Percentiles rank a stretch among this genome's conserved stretches.
Evolutionary conservation across 2,113 vertebrate species (phyloP).

Genomic region (Syngnathoides biaculeatus): DNA sequence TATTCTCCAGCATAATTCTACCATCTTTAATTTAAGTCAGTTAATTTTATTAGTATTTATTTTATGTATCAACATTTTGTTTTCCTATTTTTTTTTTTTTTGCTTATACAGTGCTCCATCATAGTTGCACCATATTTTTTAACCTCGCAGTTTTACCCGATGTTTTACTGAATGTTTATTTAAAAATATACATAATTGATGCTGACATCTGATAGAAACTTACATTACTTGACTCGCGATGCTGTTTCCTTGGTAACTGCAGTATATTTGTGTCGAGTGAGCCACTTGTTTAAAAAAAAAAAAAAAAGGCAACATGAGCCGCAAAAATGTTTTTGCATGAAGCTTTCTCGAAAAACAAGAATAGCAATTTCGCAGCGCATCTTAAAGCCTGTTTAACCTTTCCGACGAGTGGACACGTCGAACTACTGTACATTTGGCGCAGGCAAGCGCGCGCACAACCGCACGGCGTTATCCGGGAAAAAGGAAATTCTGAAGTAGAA

Average conservation of each 20-base stretch:
- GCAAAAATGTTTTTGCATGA: background rate
- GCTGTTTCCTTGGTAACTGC: background rate
- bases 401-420: background rate
- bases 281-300: background rate
- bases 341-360: slow-evolving; percentile 16
- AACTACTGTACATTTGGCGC: background rate
- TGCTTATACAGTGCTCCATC: too few relatives aligned
- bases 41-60: too few relatives aligned
- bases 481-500: background rate
- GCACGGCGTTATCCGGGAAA: background rate
- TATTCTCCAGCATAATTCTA: too few relatives aligned
- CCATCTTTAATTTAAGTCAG: too few relatives aligned
- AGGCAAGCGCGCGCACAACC: background rate
- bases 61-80: too few relatives aligned
- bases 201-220: too few relatives aligned
- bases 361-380: slow-evolving; percentile 6
- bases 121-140: too few relatives aligned
- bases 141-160: too few relatives aligned
- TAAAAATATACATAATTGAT: too few relatives aligned
- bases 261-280: background rate
- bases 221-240: background rate
- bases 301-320: background rate
- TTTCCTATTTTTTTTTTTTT: too few relatives aligned
- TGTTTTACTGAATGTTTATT: too few relatives aligned
- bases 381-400: slow-evolving; percentile 5